phyloP scores from a whole-genome alignment of 2,888 invertebrate genomes.

The Notodonta ziczac region DNA sequence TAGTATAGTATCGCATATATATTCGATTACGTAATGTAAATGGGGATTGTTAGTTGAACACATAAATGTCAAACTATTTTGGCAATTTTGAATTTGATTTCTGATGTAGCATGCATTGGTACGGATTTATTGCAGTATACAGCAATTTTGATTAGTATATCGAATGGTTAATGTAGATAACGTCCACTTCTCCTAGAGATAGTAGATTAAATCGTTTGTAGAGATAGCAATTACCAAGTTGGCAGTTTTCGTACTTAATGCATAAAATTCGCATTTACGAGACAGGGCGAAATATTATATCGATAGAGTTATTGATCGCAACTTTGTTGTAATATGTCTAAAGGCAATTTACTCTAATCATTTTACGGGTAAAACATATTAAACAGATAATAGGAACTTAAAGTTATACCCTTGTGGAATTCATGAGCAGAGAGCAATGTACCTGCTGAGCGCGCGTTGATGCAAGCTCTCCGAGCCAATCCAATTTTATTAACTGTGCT shows the following conservation, averaged over 20 bases:
- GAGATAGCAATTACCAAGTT: too few species aligned
- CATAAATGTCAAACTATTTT: slow-evolving; percentile 6
- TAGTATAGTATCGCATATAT: slow-evolving; percentile 54
- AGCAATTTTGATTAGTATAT: too few species aligned
- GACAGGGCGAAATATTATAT: too few species aligned
- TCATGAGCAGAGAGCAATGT: background rate
- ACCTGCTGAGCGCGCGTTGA: background rate
- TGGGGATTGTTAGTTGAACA: slow-evolving; percentile 25
- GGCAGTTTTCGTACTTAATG: too few species aligned
- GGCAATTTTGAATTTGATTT: background rate
- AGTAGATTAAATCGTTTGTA: too few species aligned
- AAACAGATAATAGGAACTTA: background rate
- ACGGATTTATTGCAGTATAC: too few species aligned
- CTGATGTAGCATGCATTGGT: too few species aligned
- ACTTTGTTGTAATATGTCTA: background rate
- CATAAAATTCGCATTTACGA: too few species aligned
- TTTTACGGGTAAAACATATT: too few species aligned
- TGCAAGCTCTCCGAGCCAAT: background rate
- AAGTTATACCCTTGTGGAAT: background rate
- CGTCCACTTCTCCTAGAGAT: too few species aligned
- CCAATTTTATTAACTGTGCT: background rate
- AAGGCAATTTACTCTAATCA: too few species aligned
- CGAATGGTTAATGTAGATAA: too few species aligned
- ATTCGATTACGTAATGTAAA: slow-evolving; percentile 53
- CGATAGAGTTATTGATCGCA: background rate